phyloP scores from a whole-genome alignment of 1,140 invertebrate genomes.

The Plodia interpunctella region DNA sequence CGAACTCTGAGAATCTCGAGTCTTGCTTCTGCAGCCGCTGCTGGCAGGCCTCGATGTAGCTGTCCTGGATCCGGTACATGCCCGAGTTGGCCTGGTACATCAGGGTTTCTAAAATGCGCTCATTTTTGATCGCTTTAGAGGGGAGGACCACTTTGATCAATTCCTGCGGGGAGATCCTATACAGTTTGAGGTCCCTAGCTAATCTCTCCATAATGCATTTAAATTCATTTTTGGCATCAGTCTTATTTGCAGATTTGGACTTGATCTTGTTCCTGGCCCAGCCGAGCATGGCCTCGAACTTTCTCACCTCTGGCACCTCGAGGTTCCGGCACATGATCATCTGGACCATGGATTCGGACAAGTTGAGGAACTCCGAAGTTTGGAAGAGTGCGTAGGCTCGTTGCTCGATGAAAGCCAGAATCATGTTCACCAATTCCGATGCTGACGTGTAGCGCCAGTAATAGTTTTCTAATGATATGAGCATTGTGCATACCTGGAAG shows the following conservation, averaged over 20 bases:
- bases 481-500: conserved; percentile 90
- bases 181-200: conserved; percentile 91
- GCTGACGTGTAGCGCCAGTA: conserved; percentile 97
- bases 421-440: conserved; percentile 95
- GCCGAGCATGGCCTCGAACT: conserved; percentile 94
- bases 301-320: conserved; percentile 92
- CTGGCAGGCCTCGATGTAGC: conserved; percentile 91
- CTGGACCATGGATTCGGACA: conserved; percentile 96
- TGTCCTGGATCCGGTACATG: conserved; percentile 93
- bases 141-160: conserved; percentile 94
- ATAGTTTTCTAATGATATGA: conserved; percentile 94
- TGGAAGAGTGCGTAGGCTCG: conserved; percentile 90
- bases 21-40: conserved; percentile 92
- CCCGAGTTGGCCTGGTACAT: conserved; percentile 96
- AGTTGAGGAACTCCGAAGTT: conserved; percentile 87
- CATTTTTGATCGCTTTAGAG: conserved; percentile 95
- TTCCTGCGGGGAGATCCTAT: conserved; percentile 94
- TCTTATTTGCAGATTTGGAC: conserved; percentile 84
- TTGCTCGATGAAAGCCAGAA: conserved; percentile 92
- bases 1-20: conserved; percentile 87
- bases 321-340: conserved; percentile 94
- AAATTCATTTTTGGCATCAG: conserved; percentile 92
- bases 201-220: conserved; percentile 94
- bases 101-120: conserved; percentile 93
- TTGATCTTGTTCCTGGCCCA: conserved; percentile 92